Conservation (phyloP, 2,113 vertebrate species). For the Prochilodus magdalenae region DNA sequence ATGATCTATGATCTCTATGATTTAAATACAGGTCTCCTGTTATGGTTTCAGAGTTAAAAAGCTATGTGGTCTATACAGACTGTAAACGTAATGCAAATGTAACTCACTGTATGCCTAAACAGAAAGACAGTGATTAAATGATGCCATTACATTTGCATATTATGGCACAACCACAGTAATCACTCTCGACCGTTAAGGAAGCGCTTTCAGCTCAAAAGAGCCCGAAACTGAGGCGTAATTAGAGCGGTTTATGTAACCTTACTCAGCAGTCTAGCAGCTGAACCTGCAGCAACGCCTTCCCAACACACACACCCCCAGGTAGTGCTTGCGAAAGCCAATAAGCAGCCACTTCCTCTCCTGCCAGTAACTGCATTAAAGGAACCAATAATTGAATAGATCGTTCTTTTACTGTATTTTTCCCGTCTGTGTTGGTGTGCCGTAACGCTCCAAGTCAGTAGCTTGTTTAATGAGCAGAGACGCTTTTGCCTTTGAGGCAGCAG, state of each 20-base stretch:
- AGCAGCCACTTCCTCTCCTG: conserved; percentile 27
- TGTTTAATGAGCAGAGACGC: conserved; percentile 65
- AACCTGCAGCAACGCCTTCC: background rate
- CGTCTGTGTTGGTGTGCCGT: conserved; percentile 8
- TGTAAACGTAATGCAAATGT: no score
- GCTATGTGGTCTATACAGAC: no score
- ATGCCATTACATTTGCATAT: no score
- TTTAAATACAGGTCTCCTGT: no score
- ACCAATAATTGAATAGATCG: background rate
- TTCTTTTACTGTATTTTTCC: background rate
- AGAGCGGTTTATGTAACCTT: conserved; percentile 6
- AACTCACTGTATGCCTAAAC: no score
- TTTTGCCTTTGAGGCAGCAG: conserved; percentile 51
- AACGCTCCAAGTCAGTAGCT: background rate
- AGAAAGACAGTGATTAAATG: no score
- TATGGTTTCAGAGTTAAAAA: no score
- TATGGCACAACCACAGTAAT: background rate
- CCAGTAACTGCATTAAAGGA: conserved; percentile 34
- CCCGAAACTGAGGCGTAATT: background rate
- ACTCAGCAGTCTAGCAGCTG: conserved; percentile 27
- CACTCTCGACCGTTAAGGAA: background rate
- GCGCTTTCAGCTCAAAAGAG: background rate
- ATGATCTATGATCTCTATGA: no score
- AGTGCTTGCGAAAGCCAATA: conserved; percentile 5
- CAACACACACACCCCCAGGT: conserved; percentile 9